Conservation (phyloP, 2,113 vertebrate species). For the Serilophus lunatus region DNA sequence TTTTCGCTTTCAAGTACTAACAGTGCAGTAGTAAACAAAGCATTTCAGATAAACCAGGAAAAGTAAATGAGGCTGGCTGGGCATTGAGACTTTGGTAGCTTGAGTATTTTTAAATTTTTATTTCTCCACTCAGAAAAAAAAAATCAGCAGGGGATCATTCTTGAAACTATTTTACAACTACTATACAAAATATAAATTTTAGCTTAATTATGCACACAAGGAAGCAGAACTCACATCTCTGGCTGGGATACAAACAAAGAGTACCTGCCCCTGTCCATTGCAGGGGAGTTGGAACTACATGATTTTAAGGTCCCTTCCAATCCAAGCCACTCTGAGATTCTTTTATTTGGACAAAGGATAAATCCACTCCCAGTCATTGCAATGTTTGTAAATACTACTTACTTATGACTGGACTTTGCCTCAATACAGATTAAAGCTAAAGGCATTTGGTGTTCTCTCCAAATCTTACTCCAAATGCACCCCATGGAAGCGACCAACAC, state of each 20-base stretch:
- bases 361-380: neutral
- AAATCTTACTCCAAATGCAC: neutral
- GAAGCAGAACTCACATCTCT: neutral
- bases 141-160: neutral
- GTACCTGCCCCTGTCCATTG: neutral
- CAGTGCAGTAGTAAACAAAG: neutral
- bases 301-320: neutral
- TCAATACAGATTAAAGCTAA: neutral
- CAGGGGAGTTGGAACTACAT: neutral
- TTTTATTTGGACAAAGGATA: neutral
- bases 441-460: neutral
- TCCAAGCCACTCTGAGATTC: neutral
- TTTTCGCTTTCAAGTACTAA: neutral
- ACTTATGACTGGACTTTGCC: neutral
- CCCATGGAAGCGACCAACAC: neutral
- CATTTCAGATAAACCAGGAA: neutral
- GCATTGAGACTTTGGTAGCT: neutral
- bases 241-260: neutral
- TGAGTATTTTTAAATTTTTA: neutral
- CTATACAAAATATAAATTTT: neutral
- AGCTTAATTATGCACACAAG: neutral
- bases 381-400: neutral
- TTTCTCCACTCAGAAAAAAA: fast-evolving
- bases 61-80: neutral
- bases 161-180: neutral